Conservation (phyloP, 2,888 invertebrate species). For the Eumacrocentrus americanus region DNA sequence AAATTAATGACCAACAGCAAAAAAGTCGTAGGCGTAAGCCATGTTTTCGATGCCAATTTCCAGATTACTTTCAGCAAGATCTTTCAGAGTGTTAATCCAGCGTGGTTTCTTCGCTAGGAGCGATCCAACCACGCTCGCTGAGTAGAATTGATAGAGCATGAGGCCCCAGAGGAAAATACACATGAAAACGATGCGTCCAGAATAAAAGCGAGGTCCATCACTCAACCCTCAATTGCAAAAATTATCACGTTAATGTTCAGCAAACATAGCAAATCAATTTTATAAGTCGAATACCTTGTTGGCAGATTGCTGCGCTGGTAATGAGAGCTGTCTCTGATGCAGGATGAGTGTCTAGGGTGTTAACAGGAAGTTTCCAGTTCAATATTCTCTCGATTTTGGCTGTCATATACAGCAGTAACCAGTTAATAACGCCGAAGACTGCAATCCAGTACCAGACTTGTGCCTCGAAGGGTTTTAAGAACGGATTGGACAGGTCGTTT, state of each 20-base stretch:
- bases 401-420: conserved; percentile 41
- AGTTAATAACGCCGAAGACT: conserved; percentile 45
- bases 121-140: conserved; percentile 56
- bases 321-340: conserved; percentile 55
- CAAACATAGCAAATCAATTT: background rate
- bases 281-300: conserved; percentile 57
- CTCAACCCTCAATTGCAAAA: conserved; percentile 57
- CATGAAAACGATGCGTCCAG: conserved; percentile 57
- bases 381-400: conserved; percentile 40
- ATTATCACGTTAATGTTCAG: background rate
- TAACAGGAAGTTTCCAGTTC: conserved; percentile 22
- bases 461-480: conserved; percentile 68
- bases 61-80: conserved; percentile 51
- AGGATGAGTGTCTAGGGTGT: conserved; percentile 36
- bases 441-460: conserved; percentile 67
- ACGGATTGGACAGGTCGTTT: conserved; percentile 68
- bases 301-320: conserved; percentile 61
- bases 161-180: conserved; percentile 52
- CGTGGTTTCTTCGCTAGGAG: conserved; percentile 52
- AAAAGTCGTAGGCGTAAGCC: conserved; percentile 52
- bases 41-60: conserved; percentile 54
- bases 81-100: conserved; percentile 51
- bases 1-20: conserved; percentile 40
- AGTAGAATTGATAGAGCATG: conserved; percentile 57
- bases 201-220: conserved; percentile 60